Base-by-base conservation (phyloP, 1,140 invertebrate genomes). In the Euschistus heros region DNA sequence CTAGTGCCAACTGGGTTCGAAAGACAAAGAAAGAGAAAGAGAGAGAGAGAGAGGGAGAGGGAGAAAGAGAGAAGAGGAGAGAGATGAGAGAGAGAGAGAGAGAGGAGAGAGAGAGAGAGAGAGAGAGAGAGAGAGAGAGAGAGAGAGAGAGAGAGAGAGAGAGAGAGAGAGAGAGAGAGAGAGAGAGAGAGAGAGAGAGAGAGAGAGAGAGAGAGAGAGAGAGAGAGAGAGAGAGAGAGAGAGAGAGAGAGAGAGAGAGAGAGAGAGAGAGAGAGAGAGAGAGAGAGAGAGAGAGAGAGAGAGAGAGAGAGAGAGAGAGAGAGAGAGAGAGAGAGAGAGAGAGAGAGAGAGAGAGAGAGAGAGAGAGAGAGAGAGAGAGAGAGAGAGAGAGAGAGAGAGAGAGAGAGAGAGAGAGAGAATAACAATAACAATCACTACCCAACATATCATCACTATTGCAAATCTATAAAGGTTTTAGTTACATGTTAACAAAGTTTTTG, bases 111-210 rank as follows among this genome's bases (percentile, higher is more conserved):
- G 42, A 10, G 42, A 71, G 65, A 71, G 68, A 69, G 66, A 67
- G 64, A 70, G 69, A 70, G 64, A 63, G 64, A 57, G 62, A 62
- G 65, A 55, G 57, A 66, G 61, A 70, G 68, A 68, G 65, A 70
- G 70, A 70, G 66, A 71, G 68, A 68, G 68, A 63, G 66, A 68
- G 60, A 68, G 64, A 66, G 67, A 70, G 63, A 71, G 67, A 71
- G 55, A 69, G 67, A 70, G 65, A 69, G 66, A 70, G 65, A 70
- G 71, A 70, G 68, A 65, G 57, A 70, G 67, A 67, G 70, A 68
- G 65, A 70, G 70, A 67, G 64, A 69, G 67, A 70, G 64, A 67
- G 65, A 68, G 55, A 68, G 66, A 68, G 61, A 70, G 63, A 71
- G 59, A 70, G 64, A 68, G 65, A 68, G 67, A 67, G 62, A 68